phyloP scores from a whole-genome alignment of 23 tunicate species.

The Halocynthia aurantium region DNA sequence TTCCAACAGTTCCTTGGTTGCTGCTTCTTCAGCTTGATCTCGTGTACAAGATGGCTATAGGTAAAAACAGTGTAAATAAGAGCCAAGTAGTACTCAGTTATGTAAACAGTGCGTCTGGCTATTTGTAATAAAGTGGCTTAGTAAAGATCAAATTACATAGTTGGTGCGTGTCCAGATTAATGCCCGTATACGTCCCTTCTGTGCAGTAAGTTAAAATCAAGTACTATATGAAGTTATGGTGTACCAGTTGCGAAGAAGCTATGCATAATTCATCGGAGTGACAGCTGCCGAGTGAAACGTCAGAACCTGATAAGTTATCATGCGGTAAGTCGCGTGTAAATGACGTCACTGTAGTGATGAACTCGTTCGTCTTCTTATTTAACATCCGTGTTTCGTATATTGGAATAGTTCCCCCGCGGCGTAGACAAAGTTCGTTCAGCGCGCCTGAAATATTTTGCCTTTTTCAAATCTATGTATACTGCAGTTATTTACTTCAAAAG shows the following conservation, averaged over 20 bases:
- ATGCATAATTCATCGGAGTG: constrained; percentile 14
- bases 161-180: too few relatives aligned
- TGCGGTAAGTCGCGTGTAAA: constrained; percentile 1
- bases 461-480: too few relatives aligned
- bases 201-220: too few relatives aligned
- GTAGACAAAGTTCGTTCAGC: constrained; percentile 45
- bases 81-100: too few relatives aligned
- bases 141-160: too few relatives aligned
- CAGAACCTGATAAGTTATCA: background rate
- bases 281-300: background rate
- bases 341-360: constrained; percentile 18
- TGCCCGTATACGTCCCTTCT: too few relatives aligned
- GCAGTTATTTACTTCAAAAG: too few relatives aligned
- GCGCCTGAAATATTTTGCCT: constrained; percentile 21
- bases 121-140: too few relatives aligned
- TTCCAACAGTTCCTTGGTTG: constrained; percentile 35
- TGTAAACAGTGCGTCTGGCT: too few relatives aligned
- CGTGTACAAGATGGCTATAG: constrained; percentile 33
- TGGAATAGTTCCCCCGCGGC: constrained; percentile 67
- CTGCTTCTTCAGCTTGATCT: constrained; percentile 41
- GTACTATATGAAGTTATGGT: background rate
- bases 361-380: background rate
- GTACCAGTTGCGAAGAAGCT: constrained; percentile 6
- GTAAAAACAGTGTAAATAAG: background rate
- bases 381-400: constrained; percentile 16